Conservation (phyloP, 2,888 invertebrate species). For the Panorpa germanica region DNA sequence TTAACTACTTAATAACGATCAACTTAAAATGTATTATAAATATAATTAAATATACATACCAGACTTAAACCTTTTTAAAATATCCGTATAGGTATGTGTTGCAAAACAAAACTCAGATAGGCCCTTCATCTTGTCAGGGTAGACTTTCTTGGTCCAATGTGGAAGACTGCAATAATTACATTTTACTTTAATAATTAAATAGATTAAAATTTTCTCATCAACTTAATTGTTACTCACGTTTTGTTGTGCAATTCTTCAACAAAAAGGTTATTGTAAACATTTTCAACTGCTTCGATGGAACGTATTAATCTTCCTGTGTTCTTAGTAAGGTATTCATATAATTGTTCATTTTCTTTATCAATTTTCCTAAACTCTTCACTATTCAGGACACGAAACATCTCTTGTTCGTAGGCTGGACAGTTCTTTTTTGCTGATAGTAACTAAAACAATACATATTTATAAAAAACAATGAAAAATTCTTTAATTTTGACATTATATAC, state of each 20-base stretch:
- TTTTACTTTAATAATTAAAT: conserved; percentile 5
- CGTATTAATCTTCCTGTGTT: conserved; percentile 38
- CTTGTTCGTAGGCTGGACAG: conserved; percentile 45
- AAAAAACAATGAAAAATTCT: conserved; percentile 5
- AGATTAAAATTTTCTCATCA: too few species aligned
- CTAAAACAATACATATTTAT: conserved; percentile 17
- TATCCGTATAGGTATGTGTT: conserved; percentile 30
- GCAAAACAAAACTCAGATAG: conserved; percentile 43
- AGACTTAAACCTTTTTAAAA: conserved; percentile 34
- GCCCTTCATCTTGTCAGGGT: conserved; percentile 39
- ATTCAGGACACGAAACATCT: conserved; percentile 27
- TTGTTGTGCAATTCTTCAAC: conserved; percentile 48
- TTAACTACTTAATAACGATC: too few species aligned
- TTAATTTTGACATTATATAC: conserved; percentile 7
- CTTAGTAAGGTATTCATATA: conserved; percentile 46
- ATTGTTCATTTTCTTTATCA: conserved; percentile 32
- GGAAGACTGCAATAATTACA: conserved; percentile 29
- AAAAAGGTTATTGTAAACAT: conserved; percentile 42
- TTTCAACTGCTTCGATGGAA: conserved; percentile 31
- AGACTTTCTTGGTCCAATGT: conserved; percentile 45
- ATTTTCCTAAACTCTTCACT: conserved; percentile 33
- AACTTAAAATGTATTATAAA: too few species aligned
- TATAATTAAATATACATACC: too few species aligned
- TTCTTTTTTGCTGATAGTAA: conserved; percentile 34
- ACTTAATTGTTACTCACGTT: too few species aligned